Evolutionary conservation across 2,888 invertebrate genomes (phyloP), one percentile per base, ranked within the genome.

Genomic region (Junonia oenone): DNA sequence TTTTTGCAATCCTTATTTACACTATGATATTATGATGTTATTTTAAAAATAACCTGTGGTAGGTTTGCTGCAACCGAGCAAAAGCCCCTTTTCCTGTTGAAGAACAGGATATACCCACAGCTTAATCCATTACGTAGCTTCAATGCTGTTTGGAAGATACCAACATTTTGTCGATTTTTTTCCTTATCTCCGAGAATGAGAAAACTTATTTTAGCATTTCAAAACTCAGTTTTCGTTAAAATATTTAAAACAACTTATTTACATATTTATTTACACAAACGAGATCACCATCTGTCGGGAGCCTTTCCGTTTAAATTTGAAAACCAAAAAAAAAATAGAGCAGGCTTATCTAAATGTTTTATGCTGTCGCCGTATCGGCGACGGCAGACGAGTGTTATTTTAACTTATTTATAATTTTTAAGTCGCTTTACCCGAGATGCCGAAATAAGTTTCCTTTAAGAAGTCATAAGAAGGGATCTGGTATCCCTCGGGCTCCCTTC

Each of bases 401-500:
- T 22, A 55, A 33, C 38, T 57, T 26, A 54, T 49, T 59, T 56
- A 49, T 54, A 51, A 57, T 51, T 57, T 59, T 54, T 61, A 54
- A 51, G 40, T 48, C 27, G 47, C 48, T 56, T 56, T 47, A 29
- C 35, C 9, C 37, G 52, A 55, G 29, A 50, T 46, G 50, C 35
- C 45, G 29, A 58, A 58, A 58, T 56, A 55, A 48, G 56, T 56
- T 51, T 57, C 40, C 46, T 50, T 59, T 55, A 50, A 56, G 35
- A 51, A 45, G 45, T 46, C 56, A 45, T 51, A 55, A 56, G 54
- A 55, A 56, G 64, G 67, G 65, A 68, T 73, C 74, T 72, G 71
- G 63, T 62, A 73, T 67, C 57, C 52, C 54, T 22, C 50, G 70
- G 55, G 58, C 73, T 72, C 75, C 75, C 78, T 77, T 75, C 81